phyloP scores from a whole-genome alignment of 2,888 invertebrate genomes.

The Agonopterix subpropinquella region DNA sequence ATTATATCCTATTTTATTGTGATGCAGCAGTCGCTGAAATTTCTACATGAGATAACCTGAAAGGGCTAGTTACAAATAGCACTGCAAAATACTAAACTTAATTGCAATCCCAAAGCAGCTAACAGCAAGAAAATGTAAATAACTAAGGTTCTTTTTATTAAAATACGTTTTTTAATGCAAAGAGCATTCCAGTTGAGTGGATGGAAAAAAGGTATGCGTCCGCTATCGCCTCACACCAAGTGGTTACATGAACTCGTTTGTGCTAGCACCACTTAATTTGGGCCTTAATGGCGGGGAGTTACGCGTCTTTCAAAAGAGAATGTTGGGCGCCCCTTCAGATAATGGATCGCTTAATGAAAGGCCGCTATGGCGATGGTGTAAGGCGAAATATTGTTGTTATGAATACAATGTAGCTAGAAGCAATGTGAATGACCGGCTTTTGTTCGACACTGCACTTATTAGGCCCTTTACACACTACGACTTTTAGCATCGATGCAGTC shows the following conservation, averaged over 20 bases:
- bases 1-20: background rate
- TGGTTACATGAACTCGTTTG: conserved; percentile 1
- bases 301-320: conserved; percentile 25
- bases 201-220: background rate
- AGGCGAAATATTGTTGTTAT: no score
- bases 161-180: conserved; percentile 2
- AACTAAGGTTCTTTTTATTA: background rate
- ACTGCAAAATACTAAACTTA: background rate
- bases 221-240: background rate
- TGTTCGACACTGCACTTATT: no score
- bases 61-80: background rate
- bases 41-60: background rate
- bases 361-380: conserved; percentile 1
- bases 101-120: background rate
- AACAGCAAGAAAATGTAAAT: background rate
- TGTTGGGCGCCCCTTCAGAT: conserved; percentile 16
- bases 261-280: conserved; percentile 28
- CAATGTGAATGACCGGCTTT: no score
- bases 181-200: conserved; percentile 6
- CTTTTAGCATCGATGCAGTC: no score
- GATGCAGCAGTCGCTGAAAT: background rate
- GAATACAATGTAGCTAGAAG: no score
- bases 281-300: conserved; percentile 22
- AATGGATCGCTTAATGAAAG: conserved; percentile 21
- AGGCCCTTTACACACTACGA: no score